Conservation (phyloP, 2,797 vertebrate species). For the Spinibarbus caldwelli region DNA sequence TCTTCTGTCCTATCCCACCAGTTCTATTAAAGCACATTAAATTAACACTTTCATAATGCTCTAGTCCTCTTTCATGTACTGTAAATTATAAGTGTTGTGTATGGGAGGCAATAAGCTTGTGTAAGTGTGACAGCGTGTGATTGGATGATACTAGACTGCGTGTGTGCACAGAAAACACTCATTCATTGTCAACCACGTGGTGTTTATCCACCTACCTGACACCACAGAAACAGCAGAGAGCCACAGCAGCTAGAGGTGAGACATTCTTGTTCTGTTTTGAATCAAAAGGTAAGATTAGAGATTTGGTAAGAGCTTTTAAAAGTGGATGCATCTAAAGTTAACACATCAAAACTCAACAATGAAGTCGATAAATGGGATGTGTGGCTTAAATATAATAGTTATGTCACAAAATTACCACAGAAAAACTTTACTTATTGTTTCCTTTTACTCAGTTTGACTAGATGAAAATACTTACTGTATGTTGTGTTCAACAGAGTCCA, state of each 20-base stretch:
- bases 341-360: not conserved
- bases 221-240: slow-evolving; percentile 8
- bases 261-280: not conserved
- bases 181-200: not conserved
- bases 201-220: slow-evolving; percentile 8
- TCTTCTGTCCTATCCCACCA: not conserved
- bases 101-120: not conserved
- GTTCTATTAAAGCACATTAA: not conserved
- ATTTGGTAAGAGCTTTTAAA: not conserved
- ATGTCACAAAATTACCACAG: not conserved
- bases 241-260: not conserved
- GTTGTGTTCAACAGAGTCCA: not conserved
- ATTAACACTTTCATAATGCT: not conserved
- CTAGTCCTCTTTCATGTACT: not conserved
- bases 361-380: not conserved
- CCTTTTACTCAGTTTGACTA: not conserved
- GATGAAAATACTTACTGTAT: not conserved
- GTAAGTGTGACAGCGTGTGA: not conserved
- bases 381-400: not conserved
- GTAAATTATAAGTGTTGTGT: not conserved
- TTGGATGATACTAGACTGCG: not conserved
- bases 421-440: not conserved
- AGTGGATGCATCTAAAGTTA: not conserved
- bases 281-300: not conserved
- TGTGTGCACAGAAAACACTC: not conserved